phyloP scores from a whole-genome alignment of 2,113 vertebrate species.

The Passer domesticus region DNA sequence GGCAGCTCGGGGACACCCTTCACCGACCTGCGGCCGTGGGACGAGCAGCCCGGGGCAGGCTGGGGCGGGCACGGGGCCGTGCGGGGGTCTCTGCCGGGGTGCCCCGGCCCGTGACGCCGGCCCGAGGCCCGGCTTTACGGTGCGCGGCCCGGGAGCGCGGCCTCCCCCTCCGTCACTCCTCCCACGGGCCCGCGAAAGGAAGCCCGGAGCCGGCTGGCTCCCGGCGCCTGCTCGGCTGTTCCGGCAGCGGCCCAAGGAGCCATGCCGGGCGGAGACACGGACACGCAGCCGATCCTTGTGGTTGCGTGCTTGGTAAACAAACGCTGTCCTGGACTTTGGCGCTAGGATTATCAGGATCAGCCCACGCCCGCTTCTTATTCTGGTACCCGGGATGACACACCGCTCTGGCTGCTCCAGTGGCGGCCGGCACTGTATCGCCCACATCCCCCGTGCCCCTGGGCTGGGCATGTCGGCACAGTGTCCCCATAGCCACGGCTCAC shows the following conservation, averaged over 20 bases:
- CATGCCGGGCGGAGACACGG: accelerated
- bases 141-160: accelerated
- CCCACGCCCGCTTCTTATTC: background rate
- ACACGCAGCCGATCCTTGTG: accelerated
- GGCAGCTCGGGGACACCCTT: background rate
- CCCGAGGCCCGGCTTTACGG: accelerated
- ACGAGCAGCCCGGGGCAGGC: background rate
- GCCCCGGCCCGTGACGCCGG: accelerated
- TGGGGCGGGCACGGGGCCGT: accelerated
- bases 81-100: accelerated
- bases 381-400: accelerated
- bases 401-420: background rate
- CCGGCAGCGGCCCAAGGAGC: background rate
- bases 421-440: accelerated
- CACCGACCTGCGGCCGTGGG: background rate
- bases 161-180: background rate
- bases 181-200: background rate
- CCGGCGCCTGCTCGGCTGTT: accelerated
- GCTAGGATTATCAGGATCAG: background rate
- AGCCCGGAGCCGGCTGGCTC: background rate
- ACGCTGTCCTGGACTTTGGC: background rate
- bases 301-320: background rate
- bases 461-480: accelerated
- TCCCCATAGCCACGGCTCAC: accelerated
- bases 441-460: background rate